phyloP scores from a whole-genome alignment of 2,797 vertebrate species.

The Tokudaia tokunoshimensis region DNA sequence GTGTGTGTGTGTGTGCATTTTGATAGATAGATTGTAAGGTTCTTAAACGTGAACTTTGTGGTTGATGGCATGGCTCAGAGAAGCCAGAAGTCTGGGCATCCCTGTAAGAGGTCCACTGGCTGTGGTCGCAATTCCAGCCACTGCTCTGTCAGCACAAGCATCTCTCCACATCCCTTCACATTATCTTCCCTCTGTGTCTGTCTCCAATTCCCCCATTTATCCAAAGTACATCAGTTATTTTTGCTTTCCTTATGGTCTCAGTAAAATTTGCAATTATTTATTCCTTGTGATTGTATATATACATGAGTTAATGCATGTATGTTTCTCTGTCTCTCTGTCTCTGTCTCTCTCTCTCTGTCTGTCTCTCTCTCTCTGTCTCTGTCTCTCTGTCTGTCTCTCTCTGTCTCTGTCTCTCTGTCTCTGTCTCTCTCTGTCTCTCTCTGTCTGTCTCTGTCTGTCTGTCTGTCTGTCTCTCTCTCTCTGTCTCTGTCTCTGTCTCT shows the following conservation, averaged over 20 bases:
- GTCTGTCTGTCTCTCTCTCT: not conserved
- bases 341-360: too few species aligned
- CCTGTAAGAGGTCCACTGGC: not conserved
- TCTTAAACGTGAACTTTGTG: not conserved
- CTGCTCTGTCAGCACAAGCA: not conserved
- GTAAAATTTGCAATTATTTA: not conserved
- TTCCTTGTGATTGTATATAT: not conserved
- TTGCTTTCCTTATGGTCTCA: not conserved
- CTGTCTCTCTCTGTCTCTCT: too few species aligned
- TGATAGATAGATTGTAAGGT: not conserved
- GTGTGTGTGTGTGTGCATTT: not conserved
- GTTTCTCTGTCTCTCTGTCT: too few species aligned
- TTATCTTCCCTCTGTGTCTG: not conserved
- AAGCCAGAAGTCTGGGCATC: not conserved
- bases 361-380: too few species aligned
- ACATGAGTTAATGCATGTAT: not conserved
- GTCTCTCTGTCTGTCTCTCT: too few species aligned
- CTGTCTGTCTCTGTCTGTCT: too few species aligned
- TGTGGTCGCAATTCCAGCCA: not conserved
- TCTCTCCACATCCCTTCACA: accelerated
- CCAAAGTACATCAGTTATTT: not conserved
- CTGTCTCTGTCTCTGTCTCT: too few species aligned
- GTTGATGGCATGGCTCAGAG: not conserved
- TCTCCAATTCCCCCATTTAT: not conserved
- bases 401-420: too few species aligned